These are phyloP conservation scores for Periparus ater DNA, from an alignment of 2,797 vertebrate species.

Conservation along the genomic window DNA sequence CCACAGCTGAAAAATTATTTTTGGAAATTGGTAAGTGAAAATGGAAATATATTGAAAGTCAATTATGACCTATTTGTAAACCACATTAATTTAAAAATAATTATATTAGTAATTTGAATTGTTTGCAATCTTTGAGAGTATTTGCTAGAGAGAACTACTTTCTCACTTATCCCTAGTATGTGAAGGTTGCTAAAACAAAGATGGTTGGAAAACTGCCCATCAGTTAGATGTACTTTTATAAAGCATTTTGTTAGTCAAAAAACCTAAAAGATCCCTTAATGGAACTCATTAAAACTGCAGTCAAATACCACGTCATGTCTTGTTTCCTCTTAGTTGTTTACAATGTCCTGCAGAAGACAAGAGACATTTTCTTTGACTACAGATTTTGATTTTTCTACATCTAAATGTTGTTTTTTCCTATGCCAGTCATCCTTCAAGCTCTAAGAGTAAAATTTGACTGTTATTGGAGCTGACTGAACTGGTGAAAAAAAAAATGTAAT, in stretches of 20 bases:
- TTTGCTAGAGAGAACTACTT: background rate
- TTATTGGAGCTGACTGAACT: background rate
- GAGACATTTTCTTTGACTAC: slow-evolving; percentile 13
- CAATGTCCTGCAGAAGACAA: background rate
- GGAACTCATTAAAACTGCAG: slow-evolving; percentile 24
- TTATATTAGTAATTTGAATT: background rate
- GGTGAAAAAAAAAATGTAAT: background rate
- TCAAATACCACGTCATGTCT: background rate
- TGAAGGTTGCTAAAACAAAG: background rate
- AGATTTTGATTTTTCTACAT: background rate
- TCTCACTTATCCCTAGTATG: background rate
- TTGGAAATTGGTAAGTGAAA: background rate
- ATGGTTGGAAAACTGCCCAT: background rate
- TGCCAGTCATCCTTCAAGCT: background rate
- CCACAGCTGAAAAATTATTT: background rate
- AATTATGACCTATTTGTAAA: background rate
- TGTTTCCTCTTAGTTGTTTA: slow-evolving; percentile 5
- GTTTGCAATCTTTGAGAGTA: background rate
- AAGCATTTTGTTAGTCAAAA: background rate
- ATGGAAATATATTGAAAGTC: background rate
- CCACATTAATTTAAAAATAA: background rate
- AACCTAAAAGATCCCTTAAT: background rate
- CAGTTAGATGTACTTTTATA: background rate
- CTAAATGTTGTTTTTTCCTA: background rate
- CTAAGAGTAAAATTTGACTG: background rate